Evolutionary conservation across 2,113 vertebrate species (phyloP).

Genomic region (Damaliscus lunatus): DNA sequence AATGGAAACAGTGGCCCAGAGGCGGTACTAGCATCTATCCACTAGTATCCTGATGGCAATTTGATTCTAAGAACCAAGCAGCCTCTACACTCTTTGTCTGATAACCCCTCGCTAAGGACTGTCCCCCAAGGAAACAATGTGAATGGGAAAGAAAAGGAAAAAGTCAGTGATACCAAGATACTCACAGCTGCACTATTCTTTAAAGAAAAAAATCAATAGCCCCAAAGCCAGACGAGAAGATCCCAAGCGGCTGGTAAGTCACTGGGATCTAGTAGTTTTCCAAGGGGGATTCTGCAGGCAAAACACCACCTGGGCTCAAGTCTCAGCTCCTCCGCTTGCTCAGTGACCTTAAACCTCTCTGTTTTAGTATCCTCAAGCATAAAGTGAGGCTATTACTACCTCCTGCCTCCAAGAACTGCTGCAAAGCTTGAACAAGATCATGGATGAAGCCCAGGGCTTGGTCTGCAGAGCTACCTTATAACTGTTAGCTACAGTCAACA

Average conservation of each 20-base stretch:
- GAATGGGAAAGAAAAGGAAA: neutral
- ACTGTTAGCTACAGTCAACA: neutral
- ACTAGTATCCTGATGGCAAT: neutral
- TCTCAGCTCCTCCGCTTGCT: neutral
- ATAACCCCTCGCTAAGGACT: neutral
- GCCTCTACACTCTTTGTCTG: no score
- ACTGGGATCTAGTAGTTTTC: no score
- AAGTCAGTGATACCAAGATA: neutral
- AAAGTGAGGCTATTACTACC: neutral
- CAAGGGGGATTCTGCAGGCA: accelerated
- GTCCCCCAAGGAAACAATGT: neutral
- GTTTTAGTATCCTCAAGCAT: neutral
- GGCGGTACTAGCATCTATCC: accelerated
- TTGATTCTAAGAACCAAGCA: no score
- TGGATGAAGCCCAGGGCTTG: neutral
- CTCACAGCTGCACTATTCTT: neutral
- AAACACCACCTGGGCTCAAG: neutral
- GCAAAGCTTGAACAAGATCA: neutral
- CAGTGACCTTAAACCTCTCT: neutral
- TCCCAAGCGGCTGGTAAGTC: neutral
- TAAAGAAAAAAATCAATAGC: neutral
- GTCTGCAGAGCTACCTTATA: neutral
- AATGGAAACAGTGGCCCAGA: accelerated
- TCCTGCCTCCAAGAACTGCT: neutral
- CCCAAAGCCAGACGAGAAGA: neutral